These are phyloP conservation scores for Leucoraja ocellata DNA, from an alignment of 2,797 vertebrate species.

Conservation along the genomic window DNA sequence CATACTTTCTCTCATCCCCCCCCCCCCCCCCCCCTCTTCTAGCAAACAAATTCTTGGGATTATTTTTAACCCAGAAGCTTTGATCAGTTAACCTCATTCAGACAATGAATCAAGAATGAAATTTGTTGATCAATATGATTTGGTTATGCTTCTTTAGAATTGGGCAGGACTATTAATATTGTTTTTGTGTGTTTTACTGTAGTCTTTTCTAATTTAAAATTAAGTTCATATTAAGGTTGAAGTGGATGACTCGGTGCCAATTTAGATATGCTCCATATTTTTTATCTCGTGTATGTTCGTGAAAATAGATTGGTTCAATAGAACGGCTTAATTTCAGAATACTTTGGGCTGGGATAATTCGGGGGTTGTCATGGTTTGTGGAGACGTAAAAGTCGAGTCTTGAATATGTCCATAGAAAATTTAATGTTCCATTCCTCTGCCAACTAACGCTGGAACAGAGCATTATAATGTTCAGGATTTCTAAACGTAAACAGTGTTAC, in stretches of 20 bases:
- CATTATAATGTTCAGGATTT: not conserved
- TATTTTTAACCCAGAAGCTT: not conserved
- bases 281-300: not conserved
- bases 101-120: not conserved
- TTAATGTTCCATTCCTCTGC: not conserved
- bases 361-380: no score
- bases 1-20: not conserved
- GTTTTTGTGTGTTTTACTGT: no score
- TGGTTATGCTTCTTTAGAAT: not conserved
- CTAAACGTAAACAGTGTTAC: no score
- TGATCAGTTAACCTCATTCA: not conserved
- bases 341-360: not conserved
- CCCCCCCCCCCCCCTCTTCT: no score
- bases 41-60: not conserved
- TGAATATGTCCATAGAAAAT: not conserved
- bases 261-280: not conserved
- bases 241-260: no score
- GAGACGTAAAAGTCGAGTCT: not conserved
- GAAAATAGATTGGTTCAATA: not conserved
- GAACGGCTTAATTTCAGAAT: not conserved
- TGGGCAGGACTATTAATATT: no score
- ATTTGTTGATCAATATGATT: no score
- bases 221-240: not conserved
- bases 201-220: no score
- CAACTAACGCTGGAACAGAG: not conserved